Evolutionary conservation across 2,797 vertebrate species (phyloP).

Genomic region (Chelon auratus): DNA sequence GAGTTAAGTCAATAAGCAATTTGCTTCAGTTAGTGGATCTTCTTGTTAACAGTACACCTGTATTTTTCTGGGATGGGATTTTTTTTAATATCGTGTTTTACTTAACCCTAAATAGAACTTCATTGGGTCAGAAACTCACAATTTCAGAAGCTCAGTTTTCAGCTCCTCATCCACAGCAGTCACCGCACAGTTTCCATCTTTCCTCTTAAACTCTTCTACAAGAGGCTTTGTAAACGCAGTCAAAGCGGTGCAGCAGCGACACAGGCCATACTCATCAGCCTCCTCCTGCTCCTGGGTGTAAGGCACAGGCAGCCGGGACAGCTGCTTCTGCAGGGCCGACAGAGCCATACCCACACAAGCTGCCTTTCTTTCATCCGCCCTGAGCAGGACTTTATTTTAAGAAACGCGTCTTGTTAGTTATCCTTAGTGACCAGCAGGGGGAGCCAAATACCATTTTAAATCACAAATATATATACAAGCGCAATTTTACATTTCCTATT

Average conservation of each 20-base stretch:
- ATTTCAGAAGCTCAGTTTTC: slow-evolving; percentile 89
- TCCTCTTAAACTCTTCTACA: slow-evolving; percentile 83
- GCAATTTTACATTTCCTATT: not conserved
- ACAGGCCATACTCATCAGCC: slow-evolving; percentile 87
- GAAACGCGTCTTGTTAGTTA: slow-evolving; percentile 9
- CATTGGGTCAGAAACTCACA: slow-evolving; percentile 82
- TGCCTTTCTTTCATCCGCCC: slow-evolving; percentile 84
- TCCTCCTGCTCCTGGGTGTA: slow-evolving; percentile 88
- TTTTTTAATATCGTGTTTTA: too few species aligned
- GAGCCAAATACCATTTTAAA: slow-evolving; percentile 39
- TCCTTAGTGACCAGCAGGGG: slow-evolving; percentile 61
- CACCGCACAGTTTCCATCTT: slow-evolving; percentile 54
- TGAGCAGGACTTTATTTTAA: slow-evolving; percentile 86
- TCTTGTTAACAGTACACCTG: too few species aligned
- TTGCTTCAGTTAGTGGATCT: not conserved
- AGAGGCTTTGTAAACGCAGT: slow-evolving; percentile 88
- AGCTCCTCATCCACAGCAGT: slow-evolving; percentile 76
- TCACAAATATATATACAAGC: too few species aligned
- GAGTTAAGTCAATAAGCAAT: not conserved
- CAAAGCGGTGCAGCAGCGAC: slow-evolving; percentile 88
- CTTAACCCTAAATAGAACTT: not conserved
- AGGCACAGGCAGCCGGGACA: slow-evolving; percentile 90
- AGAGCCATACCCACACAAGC: slow-evolving; percentile 86
- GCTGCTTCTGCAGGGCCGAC: slow-evolving; percentile 87
- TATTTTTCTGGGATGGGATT: too few species aligned